Evolutionary conservation across 2,113 vertebrate genomes (phyloP).

Genomic region (Martes martes): DNA sequence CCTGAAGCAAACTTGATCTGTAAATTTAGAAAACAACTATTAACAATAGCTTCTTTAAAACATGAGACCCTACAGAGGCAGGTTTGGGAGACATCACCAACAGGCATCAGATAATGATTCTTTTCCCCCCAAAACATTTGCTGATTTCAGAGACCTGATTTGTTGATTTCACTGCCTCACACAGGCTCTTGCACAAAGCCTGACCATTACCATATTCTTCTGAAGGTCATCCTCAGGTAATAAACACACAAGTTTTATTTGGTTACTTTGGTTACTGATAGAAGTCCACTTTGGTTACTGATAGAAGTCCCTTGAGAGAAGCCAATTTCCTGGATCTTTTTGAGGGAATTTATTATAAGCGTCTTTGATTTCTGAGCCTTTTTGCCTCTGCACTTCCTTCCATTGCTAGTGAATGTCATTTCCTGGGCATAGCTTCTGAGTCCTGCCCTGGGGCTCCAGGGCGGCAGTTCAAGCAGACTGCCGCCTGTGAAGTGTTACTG

Average conservation of each 20-base stretch:
- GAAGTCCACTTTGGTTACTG: background rate
- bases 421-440: background rate
- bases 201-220: background rate
- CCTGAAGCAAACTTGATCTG: background rate
- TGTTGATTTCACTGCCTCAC: background rate
- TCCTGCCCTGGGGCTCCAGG: background rate
- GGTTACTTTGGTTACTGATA: background rate
- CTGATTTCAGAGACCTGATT: background rate
- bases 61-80: background rate
- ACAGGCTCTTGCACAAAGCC: background rate
- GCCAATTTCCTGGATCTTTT: slow-evolving; percentile 4
- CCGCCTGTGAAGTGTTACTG: background rate
- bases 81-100: background rate
- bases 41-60: background rate
- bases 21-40: background rate
- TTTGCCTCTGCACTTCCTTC: background rate
- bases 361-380: background rate
- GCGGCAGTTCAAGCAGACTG: background rate
- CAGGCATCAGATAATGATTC: background rate
- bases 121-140: background rate
- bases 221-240: background rate
- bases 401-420: background rate
- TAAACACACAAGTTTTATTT: background rate
- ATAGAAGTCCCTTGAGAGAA: background rate
- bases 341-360: background rate